Evolutionary conservation across 2,888 invertebrate species (phyloP).

Genomic region (Odontothrips loti): DNA sequence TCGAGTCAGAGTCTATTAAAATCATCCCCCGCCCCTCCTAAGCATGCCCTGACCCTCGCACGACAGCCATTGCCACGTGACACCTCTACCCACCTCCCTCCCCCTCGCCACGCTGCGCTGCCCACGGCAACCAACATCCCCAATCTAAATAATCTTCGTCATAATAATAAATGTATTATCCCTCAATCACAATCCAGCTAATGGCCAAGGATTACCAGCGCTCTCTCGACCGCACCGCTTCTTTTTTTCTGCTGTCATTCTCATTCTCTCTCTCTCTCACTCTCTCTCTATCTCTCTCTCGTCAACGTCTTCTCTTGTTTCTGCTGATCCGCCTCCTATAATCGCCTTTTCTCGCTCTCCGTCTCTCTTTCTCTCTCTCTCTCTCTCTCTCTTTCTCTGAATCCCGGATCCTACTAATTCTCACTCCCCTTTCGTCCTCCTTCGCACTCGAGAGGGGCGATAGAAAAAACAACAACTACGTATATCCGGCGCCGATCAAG

Average conservation of each 20-base stretch:
- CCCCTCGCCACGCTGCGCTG: neutral
- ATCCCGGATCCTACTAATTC: neutral
- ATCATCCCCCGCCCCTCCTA: neutral
- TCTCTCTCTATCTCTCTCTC: neutral
- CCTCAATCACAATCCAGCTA: constrained; percentile 26
- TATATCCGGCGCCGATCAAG: no score
- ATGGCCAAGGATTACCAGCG: neutral
- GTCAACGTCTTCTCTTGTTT: neutral
- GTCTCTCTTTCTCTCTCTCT: constrained; percentile 15
- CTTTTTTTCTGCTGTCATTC: neutral
- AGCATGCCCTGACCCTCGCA: neutral
- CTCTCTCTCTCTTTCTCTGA: neutral
- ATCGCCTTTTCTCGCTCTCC: neutral
- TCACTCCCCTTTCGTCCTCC: neutral
- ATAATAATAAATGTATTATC: constrained; percentile 27
- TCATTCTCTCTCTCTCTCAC: neutral
- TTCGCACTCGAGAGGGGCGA: neutral
- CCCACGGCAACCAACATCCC: neutral
- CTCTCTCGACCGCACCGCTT: neutral
- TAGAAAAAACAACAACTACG: neutral
- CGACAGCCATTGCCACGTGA: neutral
- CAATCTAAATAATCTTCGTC: constrained; percentile 25
- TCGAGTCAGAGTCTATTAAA: constrained; percentile 22
- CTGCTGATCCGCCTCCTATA: neutral
- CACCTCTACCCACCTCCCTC: neutral